Percentiles rank a stretch among this genome's conserved stretches.
These are phyloP conservation scores for Ligdia adustata DNA, from an alignment of 2,888 invertebrate species.

Conservation along the genomic window DNA sequence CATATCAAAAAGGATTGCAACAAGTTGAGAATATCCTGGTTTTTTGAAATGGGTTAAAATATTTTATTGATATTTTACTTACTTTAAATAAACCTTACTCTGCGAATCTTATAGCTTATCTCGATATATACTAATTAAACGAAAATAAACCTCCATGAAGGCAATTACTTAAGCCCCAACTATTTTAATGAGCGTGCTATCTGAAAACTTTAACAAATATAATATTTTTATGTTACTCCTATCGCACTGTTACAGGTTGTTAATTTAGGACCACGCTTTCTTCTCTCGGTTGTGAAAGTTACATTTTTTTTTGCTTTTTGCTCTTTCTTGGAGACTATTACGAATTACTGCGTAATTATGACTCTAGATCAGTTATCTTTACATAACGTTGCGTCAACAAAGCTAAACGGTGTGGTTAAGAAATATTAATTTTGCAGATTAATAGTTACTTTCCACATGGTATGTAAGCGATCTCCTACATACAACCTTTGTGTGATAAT, in stretches of 20 bases:
- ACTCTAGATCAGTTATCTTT: slow-evolving; percentile 26
- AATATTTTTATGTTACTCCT: slow-evolving; percentile 34
- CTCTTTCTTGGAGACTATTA: slow-evolving; percentile 33
- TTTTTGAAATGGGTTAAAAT: no score
- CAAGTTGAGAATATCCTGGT: no score
- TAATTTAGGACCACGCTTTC: slow-evolving; percentile 79
- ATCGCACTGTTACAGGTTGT: slow-evolving; percentile 67
- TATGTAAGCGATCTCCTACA: no score
- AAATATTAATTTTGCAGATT: no score
- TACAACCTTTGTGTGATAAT: no score
- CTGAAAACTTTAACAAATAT: slow-evolving; percentile 47
- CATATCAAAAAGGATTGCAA: no score
- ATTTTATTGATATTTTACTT: no score
- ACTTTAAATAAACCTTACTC: no score
- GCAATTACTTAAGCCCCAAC: slow-evolving; percentile 43
- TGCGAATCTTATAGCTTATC: no score
- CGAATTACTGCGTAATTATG: slow-evolving; percentile 30
- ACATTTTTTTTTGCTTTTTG: slow-evolving; percentile 43
- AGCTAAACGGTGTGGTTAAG: no score
- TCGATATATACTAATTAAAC: slow-evolving; percentile 5
- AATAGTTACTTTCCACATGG: no score
- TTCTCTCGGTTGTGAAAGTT: slow-evolving; percentile 69
- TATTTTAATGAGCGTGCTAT: slow-evolving; percentile 52
- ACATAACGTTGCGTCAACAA: slow-evolving; percentile 19
- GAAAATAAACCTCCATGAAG: slow-evolving; percentile 22